Percentiles rank a stretch among this genome's conserved stretches.
phyloP scores from a whole-genome alignment of 2,797 vertebrate genomes.

The Martes flavigula region DNA sequence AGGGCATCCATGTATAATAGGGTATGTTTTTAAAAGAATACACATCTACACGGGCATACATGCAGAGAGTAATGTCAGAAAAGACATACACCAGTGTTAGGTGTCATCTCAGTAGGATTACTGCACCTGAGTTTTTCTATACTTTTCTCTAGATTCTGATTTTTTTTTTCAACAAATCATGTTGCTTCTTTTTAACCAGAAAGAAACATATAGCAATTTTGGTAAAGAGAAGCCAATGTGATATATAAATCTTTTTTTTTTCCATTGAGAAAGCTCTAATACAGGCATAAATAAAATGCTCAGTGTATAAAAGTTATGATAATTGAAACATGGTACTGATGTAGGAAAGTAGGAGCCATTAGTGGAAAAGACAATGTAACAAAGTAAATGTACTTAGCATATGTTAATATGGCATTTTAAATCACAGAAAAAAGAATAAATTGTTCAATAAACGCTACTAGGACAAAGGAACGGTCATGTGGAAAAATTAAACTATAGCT shows the following conservation, averaged over 20 bases:
- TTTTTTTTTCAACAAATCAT: not conserved
- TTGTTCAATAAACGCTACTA: not conserved
- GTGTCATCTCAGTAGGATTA: not conserved
- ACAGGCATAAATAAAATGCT: not conserved
- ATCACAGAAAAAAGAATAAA: slow-evolving; percentile 37
- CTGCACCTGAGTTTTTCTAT: not conserved
- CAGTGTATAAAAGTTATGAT: not conserved
- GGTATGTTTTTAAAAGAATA: not conserved
- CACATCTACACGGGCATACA: not conserved
- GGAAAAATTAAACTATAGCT: not conserved
- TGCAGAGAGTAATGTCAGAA: not conserved
- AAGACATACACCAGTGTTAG: not conserved
- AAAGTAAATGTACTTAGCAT: not conserved
- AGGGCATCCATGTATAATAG: not conserved
- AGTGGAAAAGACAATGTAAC: slow-evolving; percentile 43
- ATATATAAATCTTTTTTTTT: not conserved
- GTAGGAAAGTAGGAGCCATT: not conserved
- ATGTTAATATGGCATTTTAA: slow-evolving; percentile 30
- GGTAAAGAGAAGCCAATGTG: slow-evolving; percentile 11
- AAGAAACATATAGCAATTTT: not conserved
- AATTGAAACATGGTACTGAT: not conserved
- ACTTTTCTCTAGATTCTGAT: not conserved
- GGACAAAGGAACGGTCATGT: not conserved
- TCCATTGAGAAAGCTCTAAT: not conserved
- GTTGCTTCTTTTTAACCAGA: slow-evolving; percentile 33